A percentile compares a stretch with the other conserved stretches of the same genome.
Evolutionary conservation across 2,888 invertebrate species (phyloP).

Genomic region (Sinohyriopsis cumingii): DNA sequence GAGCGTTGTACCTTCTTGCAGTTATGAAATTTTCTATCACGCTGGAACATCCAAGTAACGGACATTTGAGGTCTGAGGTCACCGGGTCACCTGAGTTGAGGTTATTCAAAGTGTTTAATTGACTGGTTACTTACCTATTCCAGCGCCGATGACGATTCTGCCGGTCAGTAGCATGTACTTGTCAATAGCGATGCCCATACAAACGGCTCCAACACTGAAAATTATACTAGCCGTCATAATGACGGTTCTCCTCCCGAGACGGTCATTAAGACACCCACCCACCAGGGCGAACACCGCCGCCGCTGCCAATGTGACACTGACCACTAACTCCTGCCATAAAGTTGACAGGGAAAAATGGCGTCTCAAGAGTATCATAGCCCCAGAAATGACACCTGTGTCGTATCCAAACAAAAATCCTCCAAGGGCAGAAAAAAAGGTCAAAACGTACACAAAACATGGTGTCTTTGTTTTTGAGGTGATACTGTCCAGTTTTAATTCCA

Average conservation of each 20-base stretch:
- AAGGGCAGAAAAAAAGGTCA: conserved; percentile 72
- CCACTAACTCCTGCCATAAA: conserved; percentile 73
- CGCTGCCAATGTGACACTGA: conserved; percentile 73
- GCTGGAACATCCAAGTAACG: too few relatives aligned
- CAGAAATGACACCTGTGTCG: conserved; percentile 76
- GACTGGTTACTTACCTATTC: conserved; percentile 71
- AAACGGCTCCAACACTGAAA: conserved; percentile 74
- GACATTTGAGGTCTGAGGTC: too few relatives aligned
- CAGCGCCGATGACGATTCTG: conserved; percentile 73
- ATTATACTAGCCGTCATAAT: conserved; percentile 74
- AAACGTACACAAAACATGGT: conserved; percentile 64
- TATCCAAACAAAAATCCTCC: conserved; percentile 76
- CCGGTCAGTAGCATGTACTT: conserved; percentile 72
- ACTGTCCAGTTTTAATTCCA: conserved; percentile 62
- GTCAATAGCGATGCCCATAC: conserved; percentile 72
- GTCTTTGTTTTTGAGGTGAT: conserved; percentile 46
- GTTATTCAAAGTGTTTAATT: too few relatives aligned
- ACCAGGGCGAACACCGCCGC: conserved; percentile 73
- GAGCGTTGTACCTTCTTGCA: too few relatives aligned
- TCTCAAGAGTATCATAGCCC: conserved; percentile 72
- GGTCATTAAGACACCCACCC: conserved; percentile 74
- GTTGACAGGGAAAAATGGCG: conserved; percentile 69
- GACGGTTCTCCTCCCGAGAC: conserved; percentile 74
- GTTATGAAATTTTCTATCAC: too few relatives aligned
- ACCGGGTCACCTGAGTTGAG: too few relatives aligned